Conservation (phyloP, 2,113 vertebrate genomes). For the Rissa tridactyla region DNA sequence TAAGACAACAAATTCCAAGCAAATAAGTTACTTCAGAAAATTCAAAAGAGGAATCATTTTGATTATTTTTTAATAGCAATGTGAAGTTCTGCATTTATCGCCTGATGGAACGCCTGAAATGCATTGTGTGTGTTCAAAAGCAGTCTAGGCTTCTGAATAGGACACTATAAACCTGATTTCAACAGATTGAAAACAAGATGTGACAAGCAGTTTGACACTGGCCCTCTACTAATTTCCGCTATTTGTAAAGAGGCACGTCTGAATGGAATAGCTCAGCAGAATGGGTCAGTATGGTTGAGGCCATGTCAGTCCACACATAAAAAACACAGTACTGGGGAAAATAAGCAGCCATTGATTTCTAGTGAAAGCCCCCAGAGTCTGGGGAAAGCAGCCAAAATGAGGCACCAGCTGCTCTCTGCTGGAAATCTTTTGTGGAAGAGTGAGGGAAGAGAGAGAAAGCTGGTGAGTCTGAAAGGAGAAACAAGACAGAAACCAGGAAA, state of each 20-base stretch:
- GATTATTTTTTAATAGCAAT: constrained; percentile 82
- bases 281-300: constrained; percentile 75
- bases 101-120: constrained; percentile 75
- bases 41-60: constrained; percentile 79
- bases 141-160: constrained; percentile 73
- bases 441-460: constrained; percentile 63
- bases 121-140: constrained; percentile 78
- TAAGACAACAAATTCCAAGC: constrained; percentile 68
- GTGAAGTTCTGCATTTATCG: constrained; percentile 73
- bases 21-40: constrained; percentile 69
- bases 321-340: constrained; percentile 69
- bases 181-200: constrained; percentile 86
- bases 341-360: constrained; percentile 83
- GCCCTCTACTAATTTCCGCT: constrained; percentile 83
- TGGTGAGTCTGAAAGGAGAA: constrained; percentile 63
- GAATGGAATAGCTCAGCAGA: constrained; percentile 79
- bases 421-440: constrained; percentile 79
- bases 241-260: constrained; percentile 79
- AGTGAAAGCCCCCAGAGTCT: constrained; percentile 70
- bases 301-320: constrained; percentile 77
- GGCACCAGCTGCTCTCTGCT: constrained; percentile 82
- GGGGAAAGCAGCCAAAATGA: constrained; percentile 77
- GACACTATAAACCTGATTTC: constrained; percentile 80
- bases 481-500: constrained; percentile 54
- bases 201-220: constrained; percentile 85